A percentile compares a stretch with the other conserved stretches of the same genome.
phyloP scores from a whole-genome alignment of 2,113 vertebrate genomes.

The rabbit (Oryctolagus cuniculus) region mOryCun1.1 NC_091434.1:17235501-17236000 shows the following conservation, averaged over 20 bases:
- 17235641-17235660: not conserved
- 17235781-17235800: not conserved
- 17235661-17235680: not conserved
- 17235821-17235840: not conserved
- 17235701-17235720: not conserved
- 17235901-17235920: not conserved
- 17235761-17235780: not conserved
- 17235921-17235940: not conserved
- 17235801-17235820: not conserved
- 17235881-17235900: not conserved
- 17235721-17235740: not conserved
- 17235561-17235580: conserved; percentile 30
- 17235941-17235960: not conserved
- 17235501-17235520: conserved; percentile 2
- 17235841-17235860: not conserved
- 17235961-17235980: not conserved
- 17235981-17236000: not conserved
- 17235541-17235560: not conserved
- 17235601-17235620: not conserved
- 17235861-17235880: not conserved
- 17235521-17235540: not conserved
- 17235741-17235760: not conserved
- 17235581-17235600: conserved; percentile 10
- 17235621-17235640: conserved; percentile 35
- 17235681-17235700: not conserved